A percentile compares a stretch with the other conserved stretches of the same genome.
These are phyloP conservation scores for Zaprionus camerounensis DNA, from an alignment of 1,140 invertebrate genomes.

Conservation along the genomic window DNA sequence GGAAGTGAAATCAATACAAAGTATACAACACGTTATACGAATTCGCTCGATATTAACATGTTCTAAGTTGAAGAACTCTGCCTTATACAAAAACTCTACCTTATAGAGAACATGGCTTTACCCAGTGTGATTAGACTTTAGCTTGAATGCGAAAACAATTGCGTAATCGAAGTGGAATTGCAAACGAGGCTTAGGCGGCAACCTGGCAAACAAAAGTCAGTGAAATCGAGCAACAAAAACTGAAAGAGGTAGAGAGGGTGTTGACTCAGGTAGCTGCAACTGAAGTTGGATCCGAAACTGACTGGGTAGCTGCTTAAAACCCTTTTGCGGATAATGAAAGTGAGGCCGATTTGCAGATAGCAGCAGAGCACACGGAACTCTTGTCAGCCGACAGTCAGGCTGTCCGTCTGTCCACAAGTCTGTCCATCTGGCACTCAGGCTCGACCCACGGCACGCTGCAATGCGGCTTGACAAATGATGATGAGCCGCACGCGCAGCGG, in stretches of 20 bases:
- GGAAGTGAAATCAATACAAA: too few relatives aligned
- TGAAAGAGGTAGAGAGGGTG: not conserved
- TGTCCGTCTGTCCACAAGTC: not conserved
- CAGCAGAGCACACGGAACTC: constrained; percentile 24
- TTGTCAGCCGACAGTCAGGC: not conserved
- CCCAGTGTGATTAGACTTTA: not conserved
- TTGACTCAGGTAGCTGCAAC: not conserved
- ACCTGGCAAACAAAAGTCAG: constrained; percentile 34
- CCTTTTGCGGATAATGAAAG: constrained; percentile 39
- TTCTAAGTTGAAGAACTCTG: too few relatives aligned
- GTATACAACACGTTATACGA: too few relatives aligned
- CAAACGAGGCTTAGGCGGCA: constrained; percentile 17
- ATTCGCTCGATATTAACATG: too few relatives aligned
- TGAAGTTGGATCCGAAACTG: not conserved
- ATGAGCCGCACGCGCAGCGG: constrained; percentile 50
- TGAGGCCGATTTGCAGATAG: constrained; percentile 48
- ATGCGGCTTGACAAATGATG: constrained; percentile 44
- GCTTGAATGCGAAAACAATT: not conserved
- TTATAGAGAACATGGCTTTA: too few relatives aligned
- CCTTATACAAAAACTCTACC: too few relatives aligned
- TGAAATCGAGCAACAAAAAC: constrained; percentile 49
- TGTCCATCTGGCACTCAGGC: constrained; percentile 7
- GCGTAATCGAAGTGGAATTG: not conserved
- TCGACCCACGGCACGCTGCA: not conserved
- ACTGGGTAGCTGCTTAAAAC: constrained; percentile 33